Percentiles rank a stretch among this genome's conserved stretches.
These are phyloP conservation scores for Rhipidura dahli DNA, from an alignment of 2,113 vertebrate species.

Conservation along the genomic window DNA sequence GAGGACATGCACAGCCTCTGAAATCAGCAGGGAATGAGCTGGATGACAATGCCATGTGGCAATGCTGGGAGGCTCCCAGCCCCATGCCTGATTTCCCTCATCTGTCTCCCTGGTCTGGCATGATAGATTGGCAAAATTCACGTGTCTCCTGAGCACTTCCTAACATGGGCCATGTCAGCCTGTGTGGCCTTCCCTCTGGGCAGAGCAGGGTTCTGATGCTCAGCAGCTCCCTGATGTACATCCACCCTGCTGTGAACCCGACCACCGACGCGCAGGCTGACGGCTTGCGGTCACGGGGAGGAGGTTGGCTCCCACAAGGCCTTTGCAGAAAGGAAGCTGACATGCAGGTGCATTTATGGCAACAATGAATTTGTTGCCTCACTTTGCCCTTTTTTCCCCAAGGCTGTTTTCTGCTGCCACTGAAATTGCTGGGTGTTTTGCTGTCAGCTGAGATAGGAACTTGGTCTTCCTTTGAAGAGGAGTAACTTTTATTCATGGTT, in stretches of 20 bases:
- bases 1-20: not conserved
- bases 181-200: not conserved
- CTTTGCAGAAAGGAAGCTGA: not conserved
- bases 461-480: not conserved
- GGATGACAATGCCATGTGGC: accelerated
- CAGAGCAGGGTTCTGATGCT: not conserved
- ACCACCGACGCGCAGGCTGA: not conserved
- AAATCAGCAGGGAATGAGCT: not conserved
- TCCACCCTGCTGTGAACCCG: accelerated
- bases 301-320: not conserved
- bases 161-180: not conserved
- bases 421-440: not conserved
- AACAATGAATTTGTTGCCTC: not conserved
- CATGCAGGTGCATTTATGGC: not conserved
- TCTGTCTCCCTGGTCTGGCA: not conserved
- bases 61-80: not conserved
- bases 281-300: accelerated
- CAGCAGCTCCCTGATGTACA: accelerated
- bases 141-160: not conserved
- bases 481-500: accelerated
- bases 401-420: not conserved
- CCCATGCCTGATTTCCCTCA: not conserved
- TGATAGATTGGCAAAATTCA: not conserved
- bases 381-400: not conserved
- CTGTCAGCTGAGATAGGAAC: not conserved